Percentiles rank a stretch among this genome's conserved stretches.
These are phyloP conservation scores for Isotomurus palustris DNA, from an alignment of 2,888 invertebrate genomes.

Conservation along the genomic window DNA sequence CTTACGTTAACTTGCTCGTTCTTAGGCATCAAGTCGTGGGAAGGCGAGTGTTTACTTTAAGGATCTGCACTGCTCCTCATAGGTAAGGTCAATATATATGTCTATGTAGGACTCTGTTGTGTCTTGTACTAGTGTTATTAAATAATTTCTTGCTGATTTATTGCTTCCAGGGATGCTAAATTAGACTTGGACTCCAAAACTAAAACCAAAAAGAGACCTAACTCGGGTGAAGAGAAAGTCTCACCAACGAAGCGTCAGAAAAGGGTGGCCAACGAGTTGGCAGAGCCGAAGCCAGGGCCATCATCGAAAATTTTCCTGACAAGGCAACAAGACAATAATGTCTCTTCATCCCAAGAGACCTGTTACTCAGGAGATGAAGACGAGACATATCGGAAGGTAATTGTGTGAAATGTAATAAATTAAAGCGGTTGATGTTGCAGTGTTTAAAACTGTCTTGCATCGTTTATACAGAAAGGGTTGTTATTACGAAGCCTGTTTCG, in stretches of 20 bases:
- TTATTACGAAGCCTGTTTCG: too few relatives aligned
- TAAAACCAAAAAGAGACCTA: background rate
- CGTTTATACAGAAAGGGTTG: too few relatives aligned
- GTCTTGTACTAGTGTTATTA: background rate
- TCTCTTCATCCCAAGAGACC: too few relatives aligned
- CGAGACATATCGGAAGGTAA: too few relatives aligned
- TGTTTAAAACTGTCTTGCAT: too few relatives aligned
- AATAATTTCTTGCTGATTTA: background rate
- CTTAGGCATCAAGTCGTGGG: background rate
- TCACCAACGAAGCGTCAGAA: background rate
- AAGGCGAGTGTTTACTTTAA: background rate
- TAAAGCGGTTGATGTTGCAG: too few relatives aligned
- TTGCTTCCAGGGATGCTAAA: too few relatives aligned
- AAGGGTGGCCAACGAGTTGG: background rate
- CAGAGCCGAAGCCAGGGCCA: background rate
- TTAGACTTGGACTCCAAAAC: background rate
- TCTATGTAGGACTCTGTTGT: background rate
- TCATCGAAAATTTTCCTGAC: too few relatives aligned
- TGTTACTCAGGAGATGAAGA: too few relatives aligned
- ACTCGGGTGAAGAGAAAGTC: background rate
- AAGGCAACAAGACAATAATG: too few relatives aligned
- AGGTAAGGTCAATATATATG: background rate
- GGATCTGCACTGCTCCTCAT: conserved; percentile 4
- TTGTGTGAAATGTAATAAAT: too few relatives aligned
- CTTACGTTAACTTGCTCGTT: background rate